phyloP scores from a whole-genome alignment of 2,888 invertebrate genomes.

The Hypsopygia costalis region DNA sequence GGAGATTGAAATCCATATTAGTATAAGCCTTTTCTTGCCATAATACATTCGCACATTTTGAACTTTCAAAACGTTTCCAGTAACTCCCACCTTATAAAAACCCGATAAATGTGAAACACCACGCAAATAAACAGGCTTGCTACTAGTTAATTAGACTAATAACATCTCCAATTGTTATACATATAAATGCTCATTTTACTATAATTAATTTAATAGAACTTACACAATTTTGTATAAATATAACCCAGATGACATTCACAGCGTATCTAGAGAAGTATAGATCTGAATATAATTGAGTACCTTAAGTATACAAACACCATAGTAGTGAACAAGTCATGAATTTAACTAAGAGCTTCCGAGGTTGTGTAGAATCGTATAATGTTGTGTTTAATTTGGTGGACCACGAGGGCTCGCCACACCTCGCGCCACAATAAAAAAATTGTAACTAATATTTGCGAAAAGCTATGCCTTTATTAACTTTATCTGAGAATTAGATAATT shows the following conservation, averaged over 20 bases:
- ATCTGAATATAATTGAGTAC: conserved; percentile 8
- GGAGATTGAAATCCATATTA: neutral
- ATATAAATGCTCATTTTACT: too few relatives aligned
- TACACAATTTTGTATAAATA: too few relatives aligned
- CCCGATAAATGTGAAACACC: neutral
- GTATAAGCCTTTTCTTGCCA: conserved; percentile 2
- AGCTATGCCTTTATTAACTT: neutral
- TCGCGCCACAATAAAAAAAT: neutral
- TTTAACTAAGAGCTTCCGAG: conserved; percentile 56
- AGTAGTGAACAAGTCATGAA: conserved; percentile 10
- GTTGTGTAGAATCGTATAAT: conserved; percentile 67
- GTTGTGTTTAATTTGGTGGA: conserved; percentile 46
- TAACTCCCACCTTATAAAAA: neutral
- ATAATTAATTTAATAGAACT: too few relatives aligned
- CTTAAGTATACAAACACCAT: neutral
- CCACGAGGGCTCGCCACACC: conserved; percentile 20
- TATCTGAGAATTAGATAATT: neutral
- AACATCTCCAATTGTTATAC: too few relatives aligned
- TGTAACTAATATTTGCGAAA: conserved; percentile 12
- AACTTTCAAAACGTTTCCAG: neutral
- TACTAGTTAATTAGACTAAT: neutral
- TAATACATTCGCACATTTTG: neutral
- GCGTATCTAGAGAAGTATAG: conserved; percentile 5
- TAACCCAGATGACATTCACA: conserved; percentile 9
- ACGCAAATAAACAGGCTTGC: conserved; percentile 5